Evolutionary conservation across 2,888 invertebrate genomes (phyloP).

Genomic region (Hedya salicella): DNA sequence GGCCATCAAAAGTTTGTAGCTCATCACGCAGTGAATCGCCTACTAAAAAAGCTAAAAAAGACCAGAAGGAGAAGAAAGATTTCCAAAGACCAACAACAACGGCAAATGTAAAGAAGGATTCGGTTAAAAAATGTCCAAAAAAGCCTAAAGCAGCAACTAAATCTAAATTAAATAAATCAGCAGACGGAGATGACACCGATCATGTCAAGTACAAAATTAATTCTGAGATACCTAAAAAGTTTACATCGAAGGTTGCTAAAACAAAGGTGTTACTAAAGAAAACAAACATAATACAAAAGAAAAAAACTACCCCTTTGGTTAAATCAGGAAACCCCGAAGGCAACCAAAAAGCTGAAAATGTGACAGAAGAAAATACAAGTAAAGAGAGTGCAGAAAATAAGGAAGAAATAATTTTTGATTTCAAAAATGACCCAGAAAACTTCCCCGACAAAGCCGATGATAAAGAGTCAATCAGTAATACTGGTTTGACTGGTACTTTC

Average conservation of each 20-base stretch:
- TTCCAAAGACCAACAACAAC: slow-evolving; percentile 53
- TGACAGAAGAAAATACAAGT: slow-evolving; percentile 44
- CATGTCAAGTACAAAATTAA: slow-evolving; percentile 77
- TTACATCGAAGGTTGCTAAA: slow-evolving; percentile 62
- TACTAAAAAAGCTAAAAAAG: slow-evolving; percentile 70
- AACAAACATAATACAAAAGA: slow-evolving; percentile 56
- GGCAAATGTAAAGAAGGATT: slow-evolving; percentile 45
- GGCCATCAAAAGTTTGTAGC: slow-evolving; percentile 57
- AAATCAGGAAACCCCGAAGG: slow-evolving; percentile 46
- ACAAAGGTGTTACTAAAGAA: slow-evolving; percentile 67
- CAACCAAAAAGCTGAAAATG: slow-evolving; percentile 49
- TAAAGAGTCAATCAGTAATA: slow-evolving; percentile 5
- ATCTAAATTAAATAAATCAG: slow-evolving; percentile 19
- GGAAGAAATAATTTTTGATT: slow-evolving; percentile 9
- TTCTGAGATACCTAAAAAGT: slow-evolving; percentile 66
- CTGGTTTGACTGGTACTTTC: slow-evolving; percentile 27
- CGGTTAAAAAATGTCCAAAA: slow-evolving; percentile 39
- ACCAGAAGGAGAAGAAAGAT: slow-evolving; percentile 73
- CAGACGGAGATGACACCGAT: slow-evolving; percentile 45
- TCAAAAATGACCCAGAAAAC: slow-evolving; percentile 21
- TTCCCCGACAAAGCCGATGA: slow-evolving; percentile 38
- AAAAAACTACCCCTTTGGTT: slow-evolving; percentile 56
- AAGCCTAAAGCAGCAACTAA: slow-evolving; percentile 32
- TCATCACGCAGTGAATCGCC: slow-evolving; percentile 63
- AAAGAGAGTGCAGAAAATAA: slow-evolving; percentile 39